Conservation (phyloP, 2,113 vertebrate genomes). For the Osmerus eperlanus region DNA sequence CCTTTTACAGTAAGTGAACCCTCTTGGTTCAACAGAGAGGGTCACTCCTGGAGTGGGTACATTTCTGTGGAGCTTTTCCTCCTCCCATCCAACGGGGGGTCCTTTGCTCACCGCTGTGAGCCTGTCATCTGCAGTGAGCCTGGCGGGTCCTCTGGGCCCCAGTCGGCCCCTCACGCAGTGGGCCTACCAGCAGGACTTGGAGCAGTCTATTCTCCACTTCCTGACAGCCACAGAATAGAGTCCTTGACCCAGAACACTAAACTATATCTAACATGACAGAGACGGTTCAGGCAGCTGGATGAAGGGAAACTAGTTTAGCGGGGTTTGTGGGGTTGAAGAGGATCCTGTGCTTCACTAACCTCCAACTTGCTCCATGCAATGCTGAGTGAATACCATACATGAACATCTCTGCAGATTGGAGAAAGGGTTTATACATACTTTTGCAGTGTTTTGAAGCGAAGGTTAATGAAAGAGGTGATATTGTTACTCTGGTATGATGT, state of each 20-base stretch:
- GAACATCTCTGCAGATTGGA: too few species aligned
- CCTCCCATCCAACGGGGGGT: constrained; percentile 38
- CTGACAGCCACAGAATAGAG: constrained; percentile 74
- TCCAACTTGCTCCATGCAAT: background rate
- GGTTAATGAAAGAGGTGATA: background rate
- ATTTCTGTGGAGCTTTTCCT: constrained; percentile 20
- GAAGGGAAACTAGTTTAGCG: constrained; percentile 44
- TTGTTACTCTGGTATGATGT: background rate
- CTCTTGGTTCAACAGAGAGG: constrained; percentile 14
- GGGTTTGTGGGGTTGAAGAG: constrained; percentile 34
- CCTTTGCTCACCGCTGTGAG: constrained; percentile 66
- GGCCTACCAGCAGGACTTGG: constrained; percentile 77
- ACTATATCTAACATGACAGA: constrained; percentile 67
- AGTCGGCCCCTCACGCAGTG: constrained; percentile 65
- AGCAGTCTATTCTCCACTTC: constrained; percentile 76
- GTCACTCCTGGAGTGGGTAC: constrained; percentile 12
- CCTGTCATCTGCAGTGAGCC: constrained; percentile 70
- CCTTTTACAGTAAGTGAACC: constrained; percentile 6
- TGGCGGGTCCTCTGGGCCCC: constrained; percentile 66
- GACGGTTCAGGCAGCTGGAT: constrained; percentile 42
- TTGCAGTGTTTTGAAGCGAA: background rate
- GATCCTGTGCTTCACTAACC: background rate
- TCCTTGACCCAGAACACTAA: constrained; percentile 77
- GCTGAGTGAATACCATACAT: background rate
- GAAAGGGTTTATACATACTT: too few species aligned